Evolutionary conservation across 2,797 vertebrate genomes (phyloP), one percentile per base, ranked within the genome.

Genomic region (Lacerta bilineata): DNA sequence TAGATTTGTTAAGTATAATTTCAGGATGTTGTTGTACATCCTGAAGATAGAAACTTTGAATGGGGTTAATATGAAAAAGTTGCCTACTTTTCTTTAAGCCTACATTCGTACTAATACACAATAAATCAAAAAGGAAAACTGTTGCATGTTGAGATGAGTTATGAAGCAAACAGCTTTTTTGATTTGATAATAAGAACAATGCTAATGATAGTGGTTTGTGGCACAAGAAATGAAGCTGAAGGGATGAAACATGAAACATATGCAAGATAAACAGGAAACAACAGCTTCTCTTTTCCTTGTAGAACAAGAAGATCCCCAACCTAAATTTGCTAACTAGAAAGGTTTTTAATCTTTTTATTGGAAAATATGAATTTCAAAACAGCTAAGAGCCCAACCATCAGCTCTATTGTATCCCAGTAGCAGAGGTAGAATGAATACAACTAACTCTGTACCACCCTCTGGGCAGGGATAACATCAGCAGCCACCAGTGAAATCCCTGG

Each of bases 321-420:
- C 50, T 1, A 84, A 86, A 78, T 92, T 89, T 59, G 68, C 76
- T 80, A 55, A 69, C 59, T 90, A 18, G 9, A 93, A 86, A 90
- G 55, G 89, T 66, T 82, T 82, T 25, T 61, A 36, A 88, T 91
- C 15, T 89, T 55, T 33, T 50, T 90, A 81, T 72, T 86, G 93
- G 46, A 50, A 13, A 86, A 33, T 69, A 43, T 41, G 29, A 82
- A 41, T 55, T 84, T 20, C 10, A 17, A 75, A 61, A 36, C 20
- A 36, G 27, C 15, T 39, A 78, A 29, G 29, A 27, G 20, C 25
- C 13, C 29, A 33, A n/a, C 1, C 15, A 18, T 36, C 11, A 36
- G 74, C 29, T 59, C 50, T 80, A 4, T 59, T 80, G 39, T 76
- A 23, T 55, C 41, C 41, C 72, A 39, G 15, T 39, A 39, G 33